Evolutionary conservation across 2,888 invertebrate genomes (phyloP).

Genomic region (Ecdyonurus torrentis): DNA sequence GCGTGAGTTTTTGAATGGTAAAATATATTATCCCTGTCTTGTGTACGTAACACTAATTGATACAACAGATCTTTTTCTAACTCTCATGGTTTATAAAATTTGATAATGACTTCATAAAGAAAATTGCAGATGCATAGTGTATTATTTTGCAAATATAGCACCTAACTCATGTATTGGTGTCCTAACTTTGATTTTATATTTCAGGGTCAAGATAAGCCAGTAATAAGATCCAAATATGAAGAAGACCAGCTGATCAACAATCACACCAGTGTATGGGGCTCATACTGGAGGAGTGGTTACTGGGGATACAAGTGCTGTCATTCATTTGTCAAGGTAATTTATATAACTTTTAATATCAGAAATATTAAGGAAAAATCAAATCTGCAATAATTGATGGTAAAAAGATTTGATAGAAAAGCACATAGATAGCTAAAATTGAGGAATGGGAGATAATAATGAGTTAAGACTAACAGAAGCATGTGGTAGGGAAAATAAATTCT

Average conservation of each 20-base stretch:
- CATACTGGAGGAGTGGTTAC: conserved; percentile 77
- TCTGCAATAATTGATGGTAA: too few relatives aligned
- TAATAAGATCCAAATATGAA: conserved; percentile 75
- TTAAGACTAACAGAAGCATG: too few relatives aligned
- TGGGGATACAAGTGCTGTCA: conserved; percentile 98
- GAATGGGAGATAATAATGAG: too few relatives aligned
- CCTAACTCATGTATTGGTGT: neutral
- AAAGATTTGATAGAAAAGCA: too few relatives aligned
- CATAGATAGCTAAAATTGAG: too few relatives aligned
- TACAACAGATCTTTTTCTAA: neutral
- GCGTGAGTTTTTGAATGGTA: too few relatives aligned
- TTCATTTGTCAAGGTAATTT: conserved; percentile 63
- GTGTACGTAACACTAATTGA: too few relatives aligned
- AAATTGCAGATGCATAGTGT: neutral
- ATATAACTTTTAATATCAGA: too few relatives aligned
- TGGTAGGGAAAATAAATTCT: too few relatives aligned
- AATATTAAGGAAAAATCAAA: too few relatives aligned
- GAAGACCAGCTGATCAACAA: conserved; percentile 88
- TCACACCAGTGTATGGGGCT: conserved; percentile 91
- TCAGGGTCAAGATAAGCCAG: conserved; percentile 70
- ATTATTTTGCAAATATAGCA: neutral
- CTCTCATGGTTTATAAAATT: neutral
- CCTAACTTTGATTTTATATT: conserved; percentile 4
- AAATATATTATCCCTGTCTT: too few relatives aligned
- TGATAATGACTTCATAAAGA: neutral